Percentiles rank a stretch among this genome's conserved stretches.
phyloP scores from a whole-genome alignment of 2,797 vertebrate species.

The Siniperca undulata region DNA sequence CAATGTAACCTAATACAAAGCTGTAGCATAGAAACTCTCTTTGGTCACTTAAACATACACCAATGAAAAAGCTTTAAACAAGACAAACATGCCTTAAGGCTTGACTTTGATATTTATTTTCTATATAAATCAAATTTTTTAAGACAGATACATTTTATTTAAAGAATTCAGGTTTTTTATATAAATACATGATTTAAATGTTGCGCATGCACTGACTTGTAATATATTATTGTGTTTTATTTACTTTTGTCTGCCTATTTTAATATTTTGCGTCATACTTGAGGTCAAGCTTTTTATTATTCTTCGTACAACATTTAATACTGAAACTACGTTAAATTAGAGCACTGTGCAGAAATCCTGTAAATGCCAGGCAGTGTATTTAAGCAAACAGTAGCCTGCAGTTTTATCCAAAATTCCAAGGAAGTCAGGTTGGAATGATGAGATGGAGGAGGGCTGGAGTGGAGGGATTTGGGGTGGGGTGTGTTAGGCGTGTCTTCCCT shows the following conservation, averaged over 20 bases:
- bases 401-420: constrained; percentile 58
- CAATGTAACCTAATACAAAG: background rate
- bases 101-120: constrained; percentile 19
- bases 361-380: constrained; percentile 49
- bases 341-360: constrained; percentile 35
- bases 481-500: constrained; percentile 66
- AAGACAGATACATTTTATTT: background rate
- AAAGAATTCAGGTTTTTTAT: background rate
- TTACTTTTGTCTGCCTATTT: constrained; percentile 11
- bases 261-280: constrained; percentile 9
- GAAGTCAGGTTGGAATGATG: constrained; percentile 40
- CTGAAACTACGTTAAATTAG: constrained; percentile 35
- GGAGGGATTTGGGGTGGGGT: constrained; percentile 66
- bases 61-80: constrained; percentile 12
- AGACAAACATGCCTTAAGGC: background rate
- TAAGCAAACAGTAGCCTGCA: constrained; percentile 52
- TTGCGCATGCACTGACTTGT: background rate
- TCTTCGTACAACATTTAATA: constrained; percentile 19
- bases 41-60: background rate
- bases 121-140: background rate
- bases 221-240: background rate
- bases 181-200: background rate
- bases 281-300: constrained; percentile 29
- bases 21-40: background rate
- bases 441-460: constrained; percentile 38